Percentiles rank a stretch among this genome's conserved stretches.
These are phyloP conservation scores for Chromobotia macracanthus DNA, from an alignment of 2,797 vertebrate genomes.

Conservation along the genomic window DNA sequence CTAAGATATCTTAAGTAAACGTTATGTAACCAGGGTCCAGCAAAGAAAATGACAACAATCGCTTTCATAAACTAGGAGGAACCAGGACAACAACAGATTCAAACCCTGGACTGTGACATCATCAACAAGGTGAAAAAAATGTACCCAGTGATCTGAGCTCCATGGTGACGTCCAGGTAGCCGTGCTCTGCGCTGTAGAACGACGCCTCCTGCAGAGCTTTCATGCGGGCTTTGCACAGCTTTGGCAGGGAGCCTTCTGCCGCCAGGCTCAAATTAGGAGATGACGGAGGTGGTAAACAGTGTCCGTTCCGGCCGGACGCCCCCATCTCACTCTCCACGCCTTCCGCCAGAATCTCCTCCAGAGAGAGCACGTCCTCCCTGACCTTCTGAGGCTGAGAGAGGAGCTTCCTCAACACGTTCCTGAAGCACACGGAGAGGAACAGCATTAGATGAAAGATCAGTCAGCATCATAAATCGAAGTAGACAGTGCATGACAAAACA, in stretches of 20 bases:
- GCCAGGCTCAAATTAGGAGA: slow-evolving; percentile 72
- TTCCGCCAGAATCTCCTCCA: slow-evolving; percentile 96
- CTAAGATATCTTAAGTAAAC: background rate
- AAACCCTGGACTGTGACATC: background rate
- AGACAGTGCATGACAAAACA: background rate
- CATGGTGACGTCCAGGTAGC: slow-evolving; percentile 97
- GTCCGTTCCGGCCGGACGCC: slow-evolving; percentile 74
- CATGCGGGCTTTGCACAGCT: slow-evolving; percentile 88
- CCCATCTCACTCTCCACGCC: slow-evolving; percentile 85
- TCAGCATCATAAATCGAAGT: background rate
- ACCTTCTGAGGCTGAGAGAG: slow-evolving; percentile 92
- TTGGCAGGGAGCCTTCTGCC: slow-evolving; percentile 76
- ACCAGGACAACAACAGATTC: too few relatives aligned
- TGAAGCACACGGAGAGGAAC: slow-evolving; percentile 61
- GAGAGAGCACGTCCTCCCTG: slow-evolving; percentile 91
- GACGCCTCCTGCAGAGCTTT: slow-evolving; percentile 96
- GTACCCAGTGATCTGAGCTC: slow-evolving; percentile 91
- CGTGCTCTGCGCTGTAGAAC: slow-evolving; percentile 95
- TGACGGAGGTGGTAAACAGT: slow-evolving; percentile 71
- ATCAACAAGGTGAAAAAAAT: background rate
- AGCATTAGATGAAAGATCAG: background rate
- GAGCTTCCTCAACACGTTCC: slow-evolving; percentile 94
- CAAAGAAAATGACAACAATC: too few relatives aligned
- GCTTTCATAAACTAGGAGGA: too few relatives aligned
- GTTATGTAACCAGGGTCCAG: background rate